Evolutionary conservation across 2,797 vertebrate genomes (phyloP), one percentile per base, ranked within the genome.

Genomic region (Dicrostonyx torquatus): DNA sequence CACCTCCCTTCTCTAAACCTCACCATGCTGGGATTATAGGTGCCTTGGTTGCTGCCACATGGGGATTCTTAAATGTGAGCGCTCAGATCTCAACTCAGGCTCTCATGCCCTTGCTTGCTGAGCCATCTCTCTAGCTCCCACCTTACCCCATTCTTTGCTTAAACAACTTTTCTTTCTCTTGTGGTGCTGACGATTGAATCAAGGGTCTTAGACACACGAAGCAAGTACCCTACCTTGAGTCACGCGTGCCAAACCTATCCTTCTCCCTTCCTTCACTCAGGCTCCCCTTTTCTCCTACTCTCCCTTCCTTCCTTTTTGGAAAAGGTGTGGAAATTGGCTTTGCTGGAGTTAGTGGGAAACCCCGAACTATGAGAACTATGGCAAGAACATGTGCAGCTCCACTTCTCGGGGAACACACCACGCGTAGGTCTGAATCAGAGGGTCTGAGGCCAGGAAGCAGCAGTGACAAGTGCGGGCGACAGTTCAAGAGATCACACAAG

Each of bases 191-290:
- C 11, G 8, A 31, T 75, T 45, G 24, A 76, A n/a, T 22, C 13
- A 40, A 55, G 37, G 58, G 15, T 22, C 15, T 34, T 26, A 58
- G 31, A 15, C n/a, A 64, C 68, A 72, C 37, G 22, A 29, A 83
- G 20, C 68, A 88, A 45, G 24, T 31, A 24, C 1, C 53, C 29
- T 2, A 11, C 5, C 18, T 24, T 75, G 78, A 88, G 68, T 48
- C 31, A 72, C 43, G 43, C 0, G 18, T 10, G 9, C 55, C 15
- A 29, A 40, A 45, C 6, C 37, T 45, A 1, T 11, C 43, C 31
- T n/a, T 2, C 15, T 0, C 6, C 7, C 13, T 13, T 20, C 3
- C 13, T 0, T 18, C 8, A 2, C 2, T 22, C 22, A 1, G 31
- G 6, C 66, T 37, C 13, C 14, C 15, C 17, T 13, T 22, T 4